Base-by-base conservation (phyloP, 1,140 invertebrate species). In the Melipona quadrifasciata region DNA sequence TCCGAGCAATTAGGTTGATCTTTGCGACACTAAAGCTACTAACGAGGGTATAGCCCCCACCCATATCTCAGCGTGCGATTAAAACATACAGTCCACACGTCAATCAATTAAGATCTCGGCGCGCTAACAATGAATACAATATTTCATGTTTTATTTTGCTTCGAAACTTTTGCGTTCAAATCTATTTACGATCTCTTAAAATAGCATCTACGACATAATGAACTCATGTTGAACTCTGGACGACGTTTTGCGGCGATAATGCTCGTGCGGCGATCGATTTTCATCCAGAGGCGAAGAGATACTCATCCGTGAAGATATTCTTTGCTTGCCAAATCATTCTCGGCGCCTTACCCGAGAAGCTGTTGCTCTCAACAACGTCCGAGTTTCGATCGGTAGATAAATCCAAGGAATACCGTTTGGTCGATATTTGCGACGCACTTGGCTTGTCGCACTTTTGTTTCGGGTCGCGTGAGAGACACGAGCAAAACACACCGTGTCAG, bases 251-350 rank as follows among this genome's bases (percentile, higher is more conserved):
- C 39, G 12, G 16, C n/a, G 68, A 70, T 24, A 47, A 47, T 47
- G 21, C 11, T 51, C 21, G 14, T 8, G 12, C 24, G 31, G 27
- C 39, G 47, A 55, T 55, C n/a, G 51, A 74, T 31, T 53, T 55
- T 31, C 17, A 8, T n/a, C 24, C 39, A 47, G 39, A 47, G 21
- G 4, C 19, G 4, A 51, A 6, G 57, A 19, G 34, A 10, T 58
- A 58, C 47, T 74, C 17, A 12, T 12, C 17, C 6, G 3, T 19
- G 24, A 51, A 39, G n/a, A n/a, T n/a, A n/a, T 72, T 19, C n/a
- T 27, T 76, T n/a, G 72, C 72, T 57, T 57, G 72, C 53, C 57
- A 76, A 76, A 76, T 58, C 73, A 55, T n/a, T n/a, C n/a, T 17
- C 34, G 39, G 17, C 70, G 24, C 53, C 21, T 19, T 21, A 39